phyloP scores from a whole-genome alignment of 2,113 vertebrate species.

The Vulpes vulpes region DNA sequence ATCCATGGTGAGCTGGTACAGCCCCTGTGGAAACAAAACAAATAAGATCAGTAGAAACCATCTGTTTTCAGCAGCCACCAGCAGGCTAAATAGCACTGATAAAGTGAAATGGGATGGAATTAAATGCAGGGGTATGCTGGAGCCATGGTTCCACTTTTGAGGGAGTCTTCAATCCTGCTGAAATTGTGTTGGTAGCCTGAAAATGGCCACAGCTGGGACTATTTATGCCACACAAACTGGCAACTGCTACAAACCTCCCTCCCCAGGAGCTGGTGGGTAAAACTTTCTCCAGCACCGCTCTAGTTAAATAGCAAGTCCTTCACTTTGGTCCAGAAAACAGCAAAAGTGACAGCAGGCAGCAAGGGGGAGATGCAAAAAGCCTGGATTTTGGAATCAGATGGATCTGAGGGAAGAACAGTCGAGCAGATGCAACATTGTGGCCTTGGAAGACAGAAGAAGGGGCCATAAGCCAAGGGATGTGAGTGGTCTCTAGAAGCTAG shows the following conservation, averaged over 20 bases:
- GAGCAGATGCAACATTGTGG: neutral
- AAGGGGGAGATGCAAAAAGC: neutral
- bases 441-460: neutral
- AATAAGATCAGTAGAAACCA: constrained; percentile 44
- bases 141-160: neutral
- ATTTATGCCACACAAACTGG: constrained; percentile 45
- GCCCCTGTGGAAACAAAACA: constrained; percentile 75
- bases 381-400: neutral
- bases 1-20: constrained; percentile 69
- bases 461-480: neutral
- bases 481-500: neutral
- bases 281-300: neutral
- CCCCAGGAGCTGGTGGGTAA: neutral
- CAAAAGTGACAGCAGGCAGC: neutral
- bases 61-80: neutral
- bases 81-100: neutral
- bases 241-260: neutral
- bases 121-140: neutral
- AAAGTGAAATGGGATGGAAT: neutral
- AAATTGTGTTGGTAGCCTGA: constrained; percentile 45
- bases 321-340: neutral
- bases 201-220: neutral
- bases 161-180: constrained; percentile 27
- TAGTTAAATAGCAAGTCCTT: neutral
- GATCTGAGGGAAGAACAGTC: neutral